phyloP scores from a whole-genome alignment of 2,888 invertebrate species.

The Carcina quercana region DNA sequence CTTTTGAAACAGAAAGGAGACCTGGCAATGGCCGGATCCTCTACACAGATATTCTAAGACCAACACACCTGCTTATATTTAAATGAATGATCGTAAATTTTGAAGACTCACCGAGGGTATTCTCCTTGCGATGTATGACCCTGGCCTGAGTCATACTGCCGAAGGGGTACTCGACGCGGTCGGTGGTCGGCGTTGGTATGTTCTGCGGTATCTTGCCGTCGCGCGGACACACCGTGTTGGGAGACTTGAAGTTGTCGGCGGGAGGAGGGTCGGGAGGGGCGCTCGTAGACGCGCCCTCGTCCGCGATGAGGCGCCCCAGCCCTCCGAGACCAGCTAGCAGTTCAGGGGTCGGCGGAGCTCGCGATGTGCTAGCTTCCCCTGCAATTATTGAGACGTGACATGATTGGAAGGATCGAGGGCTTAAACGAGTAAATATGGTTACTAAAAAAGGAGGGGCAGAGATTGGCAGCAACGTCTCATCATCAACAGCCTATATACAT shows the following conservation, averaged over 20 bases:
- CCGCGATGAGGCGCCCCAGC: conserved; percentile 46
- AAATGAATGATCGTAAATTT: no score
- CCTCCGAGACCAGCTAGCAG: conserved; percentile 53
- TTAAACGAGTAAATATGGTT: no score
- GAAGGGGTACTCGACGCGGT: conserved; percentile 84
- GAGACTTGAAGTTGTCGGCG: conserved; percentile 79
- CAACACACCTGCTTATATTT: no score
- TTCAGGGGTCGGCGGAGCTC: conserved; percentile 45
- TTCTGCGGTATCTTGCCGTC: conserved; percentile 80
- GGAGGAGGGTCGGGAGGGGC: conserved; percentile 25
- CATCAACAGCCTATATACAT: no score
- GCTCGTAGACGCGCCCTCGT: conserved; percentile 35
- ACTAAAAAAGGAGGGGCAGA: no score
- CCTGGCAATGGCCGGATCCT: no score
- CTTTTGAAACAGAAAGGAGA: no score
- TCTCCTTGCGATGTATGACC: conserved; percentile 86
- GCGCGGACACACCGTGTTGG: conserved; percentile 91
- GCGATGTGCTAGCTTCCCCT: conserved; percentile 57
- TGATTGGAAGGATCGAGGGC: no score
- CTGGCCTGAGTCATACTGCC: conserved; percentile 94
- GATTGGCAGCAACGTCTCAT: no score
- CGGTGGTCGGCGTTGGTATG: conserved; percentile 71
- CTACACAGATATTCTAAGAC: no score
- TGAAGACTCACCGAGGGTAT: conserved; percentile 63
- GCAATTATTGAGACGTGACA: no score